These are phyloP conservation scores for Thunnus thynnus DNA, from an alignment of 2,113 vertebrate species.

Conservation along the genomic window DNA sequence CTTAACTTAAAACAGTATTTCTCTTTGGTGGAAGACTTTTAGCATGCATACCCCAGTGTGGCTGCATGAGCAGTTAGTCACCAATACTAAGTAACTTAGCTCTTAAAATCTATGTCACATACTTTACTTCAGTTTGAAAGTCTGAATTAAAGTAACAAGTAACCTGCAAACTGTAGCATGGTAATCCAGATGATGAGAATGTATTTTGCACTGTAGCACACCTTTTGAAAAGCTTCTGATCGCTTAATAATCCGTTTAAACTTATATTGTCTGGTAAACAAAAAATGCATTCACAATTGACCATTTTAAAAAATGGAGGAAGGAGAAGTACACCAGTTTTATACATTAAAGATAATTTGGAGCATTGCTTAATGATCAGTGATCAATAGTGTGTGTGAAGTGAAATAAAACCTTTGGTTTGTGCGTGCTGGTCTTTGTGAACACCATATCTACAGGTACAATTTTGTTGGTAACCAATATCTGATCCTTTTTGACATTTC, in stretches of 20 bases:
- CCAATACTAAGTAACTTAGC: constrained; percentile 43
- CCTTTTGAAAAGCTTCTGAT: neutral
- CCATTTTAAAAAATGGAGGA: neutral
- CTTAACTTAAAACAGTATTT: constrained; percentile 34
- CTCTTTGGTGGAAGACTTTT: constrained; percentile 41
- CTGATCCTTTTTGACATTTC: neutral
- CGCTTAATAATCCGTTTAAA: neutral
- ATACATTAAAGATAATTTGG: neutral
- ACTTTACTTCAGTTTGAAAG: constrained; percentile 37
- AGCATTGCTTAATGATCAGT: neutral
- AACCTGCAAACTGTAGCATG: constrained; percentile 9
- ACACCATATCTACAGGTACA: neutral
- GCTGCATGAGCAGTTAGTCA: constrained; percentile 26
- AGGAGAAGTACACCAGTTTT: neutral
- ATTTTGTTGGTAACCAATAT: neutral
- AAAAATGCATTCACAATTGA: neutral
- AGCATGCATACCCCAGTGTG: constrained; percentile 22
- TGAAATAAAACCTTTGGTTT: too few relatives aligned
- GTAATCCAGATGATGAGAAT: neutral
- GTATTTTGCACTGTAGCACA: neutral
- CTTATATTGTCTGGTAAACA: neutral
- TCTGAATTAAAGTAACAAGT: constrained; percentile 21
- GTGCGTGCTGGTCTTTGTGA: too few relatives aligned
- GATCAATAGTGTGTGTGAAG: too few relatives aligned
- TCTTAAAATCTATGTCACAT: constrained; percentile 46